A percentile compares a stretch with the other conserved stretches of the same genome.
Evolutionary conservation across 2,113 vertebrate species (phyloP).

Genomic region (Bufo bufo): DNA sequence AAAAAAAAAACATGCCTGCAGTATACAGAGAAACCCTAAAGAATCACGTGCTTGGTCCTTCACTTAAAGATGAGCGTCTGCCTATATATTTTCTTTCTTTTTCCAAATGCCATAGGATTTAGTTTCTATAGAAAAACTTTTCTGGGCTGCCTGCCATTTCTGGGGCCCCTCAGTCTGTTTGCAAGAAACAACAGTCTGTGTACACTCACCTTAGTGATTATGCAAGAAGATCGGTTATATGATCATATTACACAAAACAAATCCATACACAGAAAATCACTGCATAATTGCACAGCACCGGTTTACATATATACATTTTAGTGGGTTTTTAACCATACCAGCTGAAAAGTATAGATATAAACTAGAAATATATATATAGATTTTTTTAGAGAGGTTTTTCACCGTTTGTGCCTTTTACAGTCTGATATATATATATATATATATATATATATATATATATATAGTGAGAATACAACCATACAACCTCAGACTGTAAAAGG

Average conservation of each 20-base stretch:
- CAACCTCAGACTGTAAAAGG: not conserved
- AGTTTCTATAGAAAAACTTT: not conserved
- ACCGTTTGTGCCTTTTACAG: not conserved
- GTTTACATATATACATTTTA: not conserved
- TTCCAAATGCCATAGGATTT: not conserved
- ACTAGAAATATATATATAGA: too few relatives aligned
- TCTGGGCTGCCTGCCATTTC: not conserved
- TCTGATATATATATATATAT: not conserved
- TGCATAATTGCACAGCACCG: not conserved
- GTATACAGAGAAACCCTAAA: not conserved
- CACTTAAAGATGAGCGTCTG: not conserved
- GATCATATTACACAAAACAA: not conserved
- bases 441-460: not conserved
- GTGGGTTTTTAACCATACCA: too few relatives aligned
- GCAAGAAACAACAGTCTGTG: constrained; percentile 3
- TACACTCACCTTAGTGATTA: constrained; percentile 10
- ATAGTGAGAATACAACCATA: not conserved
- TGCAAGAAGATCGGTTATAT: constrained; percentile 6
- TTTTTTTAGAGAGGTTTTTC: not conserved
- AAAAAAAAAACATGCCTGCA: not conserved
- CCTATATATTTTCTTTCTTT: not conserved
- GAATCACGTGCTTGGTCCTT: not conserved
- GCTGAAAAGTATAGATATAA: not conserved
- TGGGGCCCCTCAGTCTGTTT: constrained; percentile 4
- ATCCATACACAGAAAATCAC: not conserved